Percentiles rank a stretch among this genome's conserved stretches.
Evolutionary conservation across 2,888 invertebrate species (phyloP).

Genomic region (Eucera pruinosa): DNA sequence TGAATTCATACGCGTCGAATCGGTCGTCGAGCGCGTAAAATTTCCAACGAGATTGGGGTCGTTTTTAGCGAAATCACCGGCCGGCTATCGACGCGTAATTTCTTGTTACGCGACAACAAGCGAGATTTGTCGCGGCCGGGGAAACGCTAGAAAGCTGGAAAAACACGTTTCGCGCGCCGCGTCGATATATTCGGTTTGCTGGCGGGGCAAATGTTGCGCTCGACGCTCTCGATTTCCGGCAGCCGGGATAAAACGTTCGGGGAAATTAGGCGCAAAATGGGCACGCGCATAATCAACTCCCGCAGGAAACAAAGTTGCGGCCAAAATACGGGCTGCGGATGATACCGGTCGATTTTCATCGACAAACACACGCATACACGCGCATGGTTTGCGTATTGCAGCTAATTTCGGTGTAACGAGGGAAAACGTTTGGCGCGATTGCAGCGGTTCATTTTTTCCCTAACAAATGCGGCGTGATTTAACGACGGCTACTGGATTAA

Average conservation of each 20-base stretch:
- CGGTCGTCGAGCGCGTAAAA: neutral
- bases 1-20: neutral
- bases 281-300: slow-evolving; percentile 19
- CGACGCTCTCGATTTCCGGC: slow-evolving; percentile 25
- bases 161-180: slow-evolving; percentile 4
- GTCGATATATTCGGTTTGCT: neutral
- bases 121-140: slow-evolving; percentile 1
- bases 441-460: too few species aligned
- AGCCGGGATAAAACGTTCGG: slow-evolving; percentile 16
- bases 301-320: slow-evolving; percentile 16
- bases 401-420: neutral
- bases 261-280: slow-evolving; percentile 37
- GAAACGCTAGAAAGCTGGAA: slow-evolving; percentile 1
- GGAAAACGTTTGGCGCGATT: neutral
- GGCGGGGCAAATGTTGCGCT: slow-evolving; percentile 3
- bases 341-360: neutral
- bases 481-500: too few species aligned
- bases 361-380: too few species aligned
- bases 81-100: slow-evolving; percentile 11
- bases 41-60: neutral
- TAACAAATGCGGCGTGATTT: neutral
- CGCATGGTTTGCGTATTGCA: neutral
- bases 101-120: slow-evolving; percentile 11
- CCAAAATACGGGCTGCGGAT: neutral
- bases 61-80: neutral